Conservation (phyloP, 2,797 vertebrate genomes). For the Oceanodroma leucorhoa region DNA sequence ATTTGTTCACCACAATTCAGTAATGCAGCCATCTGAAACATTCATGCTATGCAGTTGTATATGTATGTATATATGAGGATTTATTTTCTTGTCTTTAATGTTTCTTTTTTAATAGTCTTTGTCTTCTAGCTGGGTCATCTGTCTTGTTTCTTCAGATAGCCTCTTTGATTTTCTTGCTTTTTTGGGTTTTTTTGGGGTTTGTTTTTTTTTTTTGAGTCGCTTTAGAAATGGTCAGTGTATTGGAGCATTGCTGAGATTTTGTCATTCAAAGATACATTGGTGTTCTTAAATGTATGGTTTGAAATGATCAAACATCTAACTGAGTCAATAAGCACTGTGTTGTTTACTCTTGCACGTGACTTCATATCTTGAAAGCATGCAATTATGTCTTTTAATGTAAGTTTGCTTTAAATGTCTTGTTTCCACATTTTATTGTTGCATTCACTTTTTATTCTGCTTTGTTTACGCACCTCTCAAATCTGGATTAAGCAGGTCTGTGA, state of each 20-base stretch:
- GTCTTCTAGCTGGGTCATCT: constrained; percentile 43
- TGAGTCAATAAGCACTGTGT: neutral
- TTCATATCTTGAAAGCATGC: constrained; percentile 35
- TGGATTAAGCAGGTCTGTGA: constrained; percentile 72
- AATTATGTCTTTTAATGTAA: constrained; percentile 44
- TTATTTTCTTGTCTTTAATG: constrained; percentile 26
- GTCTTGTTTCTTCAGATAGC: constrained; percentile 7
- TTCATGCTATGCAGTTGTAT: constrained; percentile 8
- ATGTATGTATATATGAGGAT: neutral
- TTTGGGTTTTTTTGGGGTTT: neutral
- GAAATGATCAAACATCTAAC: constrained; percentile 35
- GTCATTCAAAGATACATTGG: constrained; percentile 58
- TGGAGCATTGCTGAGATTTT: constrained; percentile 11
- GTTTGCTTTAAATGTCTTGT: constrained; percentile 56
- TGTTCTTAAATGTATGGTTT: constrained; percentile 55
- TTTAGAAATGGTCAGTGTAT: neutral
- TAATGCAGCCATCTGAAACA: constrained; percentile 7
- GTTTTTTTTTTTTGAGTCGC: neutral
- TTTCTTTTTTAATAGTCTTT: neutral
- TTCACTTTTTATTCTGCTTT: constrained; percentile 66
- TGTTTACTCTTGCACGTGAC: constrained; percentile 45
- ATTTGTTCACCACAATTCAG: neutral
- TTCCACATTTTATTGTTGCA: neutral
- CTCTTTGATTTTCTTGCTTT: neutral
- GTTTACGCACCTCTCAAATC: constrained; percentile 59